Conservation (phyloP, 2,797 vertebrate genomes). For the Enteromius radiatus region DNA sequence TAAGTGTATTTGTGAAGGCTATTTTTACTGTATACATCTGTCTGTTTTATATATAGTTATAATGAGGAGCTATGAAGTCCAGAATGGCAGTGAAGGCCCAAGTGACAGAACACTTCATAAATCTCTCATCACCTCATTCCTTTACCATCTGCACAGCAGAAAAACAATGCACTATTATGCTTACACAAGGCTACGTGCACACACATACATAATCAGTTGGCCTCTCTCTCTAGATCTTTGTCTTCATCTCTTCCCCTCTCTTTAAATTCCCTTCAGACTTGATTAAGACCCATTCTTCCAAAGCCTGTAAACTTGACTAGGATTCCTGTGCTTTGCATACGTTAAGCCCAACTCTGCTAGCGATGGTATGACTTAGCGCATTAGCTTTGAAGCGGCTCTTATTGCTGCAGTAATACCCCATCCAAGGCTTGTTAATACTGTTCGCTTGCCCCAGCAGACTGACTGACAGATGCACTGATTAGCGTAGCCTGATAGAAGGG, state of each 20-base stretch:
- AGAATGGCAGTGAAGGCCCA: slow-evolving; percentile 24
- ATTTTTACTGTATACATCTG: slow-evolving; percentile 27
- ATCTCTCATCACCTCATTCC: slow-evolving; percentile 33
- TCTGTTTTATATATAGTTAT: slow-evolving; percentile 38
- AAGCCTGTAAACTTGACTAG: slow-evolving; percentile 46
- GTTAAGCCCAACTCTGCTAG: slow-evolving; percentile 51
- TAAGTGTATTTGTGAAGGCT: background rate
- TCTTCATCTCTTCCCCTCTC: slow-evolving; percentile 13
- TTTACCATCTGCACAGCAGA: slow-evolving; percentile 35
- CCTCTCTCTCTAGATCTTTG: slow-evolving; percentile 28
- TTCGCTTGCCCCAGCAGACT: slow-evolving; percentile 61
- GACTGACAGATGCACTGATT: slow-evolving; percentile 76
- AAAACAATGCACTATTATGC: slow-evolving; percentile 22
- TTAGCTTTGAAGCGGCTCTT: slow-evolving; percentile 57
- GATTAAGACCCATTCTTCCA: slow-evolving; percentile 52
- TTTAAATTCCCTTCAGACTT: slow-evolving; percentile 48
- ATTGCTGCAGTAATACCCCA: slow-evolving; percentile 63
- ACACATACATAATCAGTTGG: slow-evolving; percentile 20
- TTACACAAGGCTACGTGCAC: slow-evolving; percentile 5
- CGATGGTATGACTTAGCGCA: slow-evolving; percentile 52
- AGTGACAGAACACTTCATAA: slow-evolving; percentile 36
- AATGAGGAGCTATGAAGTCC: slow-evolving; percentile 29
- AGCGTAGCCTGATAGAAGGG: slow-evolving; percentile 68
- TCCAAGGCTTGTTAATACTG: slow-evolving; percentile 70
- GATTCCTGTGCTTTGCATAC: slow-evolving; percentile 53